A percentile compares a stretch with the other conserved stretches of the same genome.
Conservation (phyloP, 2,888 invertebrate genomes). For the Microchrysa polita region DNA sequence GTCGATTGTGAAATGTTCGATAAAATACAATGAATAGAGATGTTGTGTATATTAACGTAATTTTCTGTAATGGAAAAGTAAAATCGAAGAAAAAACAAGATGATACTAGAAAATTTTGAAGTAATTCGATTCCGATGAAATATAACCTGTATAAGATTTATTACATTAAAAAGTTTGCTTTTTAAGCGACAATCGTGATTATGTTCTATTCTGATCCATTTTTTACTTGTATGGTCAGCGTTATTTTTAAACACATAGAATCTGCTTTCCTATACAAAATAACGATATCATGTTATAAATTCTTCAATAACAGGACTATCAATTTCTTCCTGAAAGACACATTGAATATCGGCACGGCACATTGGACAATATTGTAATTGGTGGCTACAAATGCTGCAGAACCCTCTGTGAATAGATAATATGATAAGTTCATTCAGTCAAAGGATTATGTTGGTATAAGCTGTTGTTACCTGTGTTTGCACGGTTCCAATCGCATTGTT, state of each 20-base stretch:
- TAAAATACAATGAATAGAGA: too few relatives aligned
- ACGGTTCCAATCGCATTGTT: constrained; percentile 78
- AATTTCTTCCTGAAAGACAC: constrained; percentile 54
- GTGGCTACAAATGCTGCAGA: constrained; percentile 81
- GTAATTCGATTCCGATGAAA: too few relatives aligned
- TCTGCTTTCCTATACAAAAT: constrained; percentile 10
- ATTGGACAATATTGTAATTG: constrained; percentile 87
- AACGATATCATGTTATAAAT: constrained; percentile 49
- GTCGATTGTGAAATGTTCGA: too few relatives aligned
- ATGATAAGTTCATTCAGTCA: too few relatives aligned
- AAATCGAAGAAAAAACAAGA: too few relatives aligned
- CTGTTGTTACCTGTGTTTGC: constrained; percentile 80
- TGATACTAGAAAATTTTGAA: too few relatives aligned
- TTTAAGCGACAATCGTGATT: background rate
- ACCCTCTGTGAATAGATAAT: constrained; percentile 70
- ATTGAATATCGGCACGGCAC: constrained; percentile 71
- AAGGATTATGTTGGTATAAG: too few relatives aligned
- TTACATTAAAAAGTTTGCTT: background rate
- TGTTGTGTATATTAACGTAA: too few relatives aligned
- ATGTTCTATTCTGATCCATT: background rate
- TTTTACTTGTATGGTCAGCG: constrained; percentile 4
- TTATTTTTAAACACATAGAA: background rate
- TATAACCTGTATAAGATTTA: too few relatives aligned
- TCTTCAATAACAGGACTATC: constrained; percentile 52
- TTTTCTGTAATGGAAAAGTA: too few relatives aligned